Conservation (phyloP, 2,113 vertebrate species). For the Sebastes fasciatus region DNA sequence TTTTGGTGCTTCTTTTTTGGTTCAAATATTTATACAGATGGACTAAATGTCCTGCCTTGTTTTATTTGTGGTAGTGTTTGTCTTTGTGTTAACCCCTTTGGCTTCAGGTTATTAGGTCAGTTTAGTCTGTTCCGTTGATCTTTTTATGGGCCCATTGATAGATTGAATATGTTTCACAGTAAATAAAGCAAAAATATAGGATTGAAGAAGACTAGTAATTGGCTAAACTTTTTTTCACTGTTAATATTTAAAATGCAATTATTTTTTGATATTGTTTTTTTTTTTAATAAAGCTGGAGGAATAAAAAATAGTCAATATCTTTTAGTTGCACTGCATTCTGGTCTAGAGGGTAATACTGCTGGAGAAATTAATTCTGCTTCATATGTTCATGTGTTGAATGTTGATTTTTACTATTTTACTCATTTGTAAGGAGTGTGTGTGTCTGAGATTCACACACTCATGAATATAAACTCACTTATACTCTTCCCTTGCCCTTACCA, state of each 20-base stretch:
- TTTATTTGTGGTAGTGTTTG: background rate
- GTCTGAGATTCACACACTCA: background rate
- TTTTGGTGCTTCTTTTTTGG: background rate
- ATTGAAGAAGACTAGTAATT: too few species aligned
- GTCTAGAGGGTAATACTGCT: background rate
- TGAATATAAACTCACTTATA: background rate
- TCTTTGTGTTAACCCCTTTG: too few species aligned
- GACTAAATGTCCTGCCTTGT: background rate
- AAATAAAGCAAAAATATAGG: background rate
- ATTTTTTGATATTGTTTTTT: too few species aligned
- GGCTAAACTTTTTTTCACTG: too few species aligned
- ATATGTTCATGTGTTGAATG: background rate
- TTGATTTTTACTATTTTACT: background rate
- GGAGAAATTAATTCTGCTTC: background rate
- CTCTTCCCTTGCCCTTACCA: too few species aligned
- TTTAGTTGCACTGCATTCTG: constrained; percentile 4
- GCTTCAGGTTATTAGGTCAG: too few species aligned
- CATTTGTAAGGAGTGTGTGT: background rate
- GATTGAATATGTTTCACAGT: background rate
- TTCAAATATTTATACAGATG: background rate
- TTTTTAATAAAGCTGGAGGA: too few species aligned
- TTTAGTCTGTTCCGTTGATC: too few species aligned
- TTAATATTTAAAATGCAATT: too few species aligned
- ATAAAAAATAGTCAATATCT: background rate
- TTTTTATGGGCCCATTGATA: background rate